phyloP scores from a whole-genome alignment of 92 coral and sea anemone genomes.

The Desmophyllum pertusum region DNA sequence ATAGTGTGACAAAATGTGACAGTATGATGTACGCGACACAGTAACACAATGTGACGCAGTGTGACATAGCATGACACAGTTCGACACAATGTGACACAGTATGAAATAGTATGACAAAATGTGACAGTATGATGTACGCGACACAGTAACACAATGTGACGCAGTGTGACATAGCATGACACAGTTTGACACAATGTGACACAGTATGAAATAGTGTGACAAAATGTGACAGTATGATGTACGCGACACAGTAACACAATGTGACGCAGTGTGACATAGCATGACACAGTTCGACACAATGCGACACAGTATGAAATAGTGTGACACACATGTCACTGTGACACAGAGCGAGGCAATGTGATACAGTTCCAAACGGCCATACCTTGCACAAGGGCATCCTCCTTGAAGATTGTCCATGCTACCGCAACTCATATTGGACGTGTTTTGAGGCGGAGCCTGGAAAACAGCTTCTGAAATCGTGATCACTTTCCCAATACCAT shows the following conservation, averaged over 20 bases:
- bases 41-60: too few species aligned
- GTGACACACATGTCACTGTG: neutral
- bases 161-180: neutral
- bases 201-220: too few species aligned
- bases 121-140: too few species aligned
- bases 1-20: too few species aligned
- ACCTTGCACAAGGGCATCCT: slow-evolving; percentile 87
- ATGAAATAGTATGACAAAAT: too few species aligned
- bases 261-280: neutral
- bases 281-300: too few species aligned
- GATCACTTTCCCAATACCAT: slow-evolving; percentile 94
- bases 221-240: neutral
- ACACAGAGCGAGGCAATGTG: neutral
- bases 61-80: too few species aligned
- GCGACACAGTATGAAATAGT: neutral
- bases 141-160: neutral
- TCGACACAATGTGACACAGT: too few species aligned
- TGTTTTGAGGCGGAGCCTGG: slow-evolving; percentile 73
- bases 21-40: too few species aligned
- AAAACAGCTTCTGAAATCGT: slow-evolving; percentile 95
- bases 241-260: neutral
- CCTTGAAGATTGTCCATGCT: slow-evolving; percentile 71
- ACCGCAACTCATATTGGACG: slow-evolving; percentile 52
- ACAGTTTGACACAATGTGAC: neutral
- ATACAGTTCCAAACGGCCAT: neutral